phyloP scores from a whole-genome alignment of 2,113 vertebrate species.

The Catharus fuscescens region DNA sequence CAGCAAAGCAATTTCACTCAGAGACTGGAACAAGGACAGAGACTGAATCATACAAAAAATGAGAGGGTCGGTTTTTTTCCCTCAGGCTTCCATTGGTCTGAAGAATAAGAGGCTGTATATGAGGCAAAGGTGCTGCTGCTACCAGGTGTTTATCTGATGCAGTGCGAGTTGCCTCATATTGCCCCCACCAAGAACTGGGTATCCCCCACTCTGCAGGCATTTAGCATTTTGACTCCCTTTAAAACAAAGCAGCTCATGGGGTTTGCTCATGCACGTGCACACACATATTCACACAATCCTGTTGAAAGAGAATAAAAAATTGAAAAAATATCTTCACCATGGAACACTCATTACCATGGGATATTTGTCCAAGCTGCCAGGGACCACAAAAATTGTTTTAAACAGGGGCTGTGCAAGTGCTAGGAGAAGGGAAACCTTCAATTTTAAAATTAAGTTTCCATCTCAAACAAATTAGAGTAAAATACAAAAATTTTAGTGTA shows the following conservation, averaged over 20 bases:
- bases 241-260: neutral
- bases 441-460: neutral
- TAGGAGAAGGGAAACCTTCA: neutral
- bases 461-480: neutral
- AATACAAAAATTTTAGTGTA: neutral
- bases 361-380: neutral
- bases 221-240: neutral
- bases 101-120: neutral
- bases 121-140: neutral
- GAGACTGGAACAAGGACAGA: neutral
- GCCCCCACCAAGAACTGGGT: neutral
- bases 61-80: accelerated
- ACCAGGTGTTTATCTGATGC: neutral
- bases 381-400: neutral
- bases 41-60: neutral
- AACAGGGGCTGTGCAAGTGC: neutral
- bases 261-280: neutral
- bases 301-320: neutral
- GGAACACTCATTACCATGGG: neutral
- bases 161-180: accelerated
- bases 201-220: neutral
- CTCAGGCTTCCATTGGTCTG: neutral
- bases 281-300: neutral
- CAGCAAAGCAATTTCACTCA: neutral
- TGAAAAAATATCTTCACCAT: neutral